Evolutionary conservation across 1,140 invertebrate genomes (phyloP).

Genomic region (Heterodera schachtii): DNA sequence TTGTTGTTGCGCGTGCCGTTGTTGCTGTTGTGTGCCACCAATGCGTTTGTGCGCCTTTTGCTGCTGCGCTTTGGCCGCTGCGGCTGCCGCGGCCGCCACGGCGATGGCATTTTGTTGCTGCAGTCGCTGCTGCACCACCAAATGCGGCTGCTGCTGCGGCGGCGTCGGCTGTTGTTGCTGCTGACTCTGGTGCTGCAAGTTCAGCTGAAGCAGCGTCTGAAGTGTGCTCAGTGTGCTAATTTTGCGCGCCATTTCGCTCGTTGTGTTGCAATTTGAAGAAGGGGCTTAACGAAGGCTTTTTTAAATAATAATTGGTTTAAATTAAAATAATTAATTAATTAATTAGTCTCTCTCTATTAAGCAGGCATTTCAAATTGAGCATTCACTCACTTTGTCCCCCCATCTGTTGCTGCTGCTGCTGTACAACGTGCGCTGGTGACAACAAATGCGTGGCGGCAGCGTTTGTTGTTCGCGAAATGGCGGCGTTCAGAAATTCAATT

Average conservation of each 20-base stretch:
- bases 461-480: slow-evolving; percentile 24
- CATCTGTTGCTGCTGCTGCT: too few species aligned
- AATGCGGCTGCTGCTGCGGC: too few species aligned
- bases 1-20: slow-evolving; percentile 33
- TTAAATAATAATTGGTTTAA: too few species aligned
- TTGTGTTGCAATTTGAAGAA: background rate
- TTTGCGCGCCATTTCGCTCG: slow-evolving; percentile 9
- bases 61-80: background rate
- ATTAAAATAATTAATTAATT: too few species aligned
- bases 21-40: slow-evolving; percentile 17
- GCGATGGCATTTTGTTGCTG: slow-evolving; percentile 28
- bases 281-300: too few species aligned
- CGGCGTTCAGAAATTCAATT: slow-evolving; percentile 20
- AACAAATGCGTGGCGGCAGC: slow-evolving; percentile 22
- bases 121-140: too few species aligned
- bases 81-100: background rate
- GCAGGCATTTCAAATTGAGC: too few species aligned
- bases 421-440: slow-evolving; percentile 26
- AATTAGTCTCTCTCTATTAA: too few species aligned
- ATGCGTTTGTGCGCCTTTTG: slow-evolving; percentile 4
- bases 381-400: slow-evolving; percentile 10
- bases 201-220: slow-evolving; percentile 21
- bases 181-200: slow-evolving; percentile 13
- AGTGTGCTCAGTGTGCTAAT: slow-evolving; percentile 14
- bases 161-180: slow-evolving; percentile 28